These are phyloP conservation scores for Actenoides lindsayi DNA, from an alignment of 2,113 vertebrate genomes.

Conservation along the genomic window DNA sequence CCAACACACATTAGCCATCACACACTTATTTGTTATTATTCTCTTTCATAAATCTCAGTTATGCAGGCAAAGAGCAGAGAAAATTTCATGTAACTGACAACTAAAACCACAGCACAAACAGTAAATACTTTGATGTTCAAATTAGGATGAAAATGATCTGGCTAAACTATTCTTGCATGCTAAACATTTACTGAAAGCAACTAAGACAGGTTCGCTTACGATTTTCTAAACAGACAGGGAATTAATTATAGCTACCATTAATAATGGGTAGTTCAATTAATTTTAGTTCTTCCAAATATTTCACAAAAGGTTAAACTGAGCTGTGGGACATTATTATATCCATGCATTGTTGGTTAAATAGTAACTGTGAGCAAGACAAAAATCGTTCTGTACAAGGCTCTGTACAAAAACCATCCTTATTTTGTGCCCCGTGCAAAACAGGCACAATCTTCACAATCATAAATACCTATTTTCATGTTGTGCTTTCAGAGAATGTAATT, in stretches of 20 bases:
- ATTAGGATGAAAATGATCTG: background rate
- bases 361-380: background rate
- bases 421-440: background rate
- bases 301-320: conserved; percentile 6
- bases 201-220: background rate
- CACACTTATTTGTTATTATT: background rate
- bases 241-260: background rate
- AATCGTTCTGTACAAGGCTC: background rate
- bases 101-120: background rate
- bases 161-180: background rate
- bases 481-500: background rate
- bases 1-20: background rate
- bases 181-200: background rate
- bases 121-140: conserved; percentile 10
- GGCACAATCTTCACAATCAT: background rate
- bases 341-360: background rate
- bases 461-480: background rate
- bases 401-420: background rate
- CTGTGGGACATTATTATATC: background rate
- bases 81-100: background rate
- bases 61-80: background rate
- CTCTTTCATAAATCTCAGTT: background rate
- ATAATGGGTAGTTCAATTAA: background rate
- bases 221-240: background rate
- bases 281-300: background rate